Conservation (phyloP, 2,888 invertebrate species). For the Agrilus biguttatus region DNA sequence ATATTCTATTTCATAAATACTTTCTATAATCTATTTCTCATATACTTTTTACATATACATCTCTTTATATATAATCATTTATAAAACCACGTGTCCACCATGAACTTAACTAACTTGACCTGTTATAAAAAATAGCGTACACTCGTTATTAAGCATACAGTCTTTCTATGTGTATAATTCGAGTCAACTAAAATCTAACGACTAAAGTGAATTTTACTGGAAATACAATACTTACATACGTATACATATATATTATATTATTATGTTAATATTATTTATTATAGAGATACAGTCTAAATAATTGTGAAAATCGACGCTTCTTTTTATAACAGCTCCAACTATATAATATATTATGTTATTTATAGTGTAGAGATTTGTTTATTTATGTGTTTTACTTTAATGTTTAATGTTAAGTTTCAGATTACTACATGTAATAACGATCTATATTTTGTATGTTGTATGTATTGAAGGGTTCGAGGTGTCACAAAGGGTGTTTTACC, state of each 20-base stretch:
- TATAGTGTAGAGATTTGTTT: constrained; percentile 27
- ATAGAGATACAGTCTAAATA: constrained; percentile 20
- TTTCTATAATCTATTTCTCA: constrained; percentile 27
- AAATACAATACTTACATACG: constrained; percentile 15
- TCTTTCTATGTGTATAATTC: constrained; percentile 27
- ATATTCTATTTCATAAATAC: constrained; percentile 30
- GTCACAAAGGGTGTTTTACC: constrained; percentile 1
- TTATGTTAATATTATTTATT: background rate
- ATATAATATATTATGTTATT: constrained; percentile 15
- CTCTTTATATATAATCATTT: constrained; percentile 31
- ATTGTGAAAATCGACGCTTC: constrained; percentile 12
- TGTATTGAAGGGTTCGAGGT: no score
- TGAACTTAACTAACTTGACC: constrained; percentile 26
- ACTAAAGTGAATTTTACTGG: constrained; percentile 19
- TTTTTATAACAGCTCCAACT: constrained; percentile 13
- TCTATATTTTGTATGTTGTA: constrained; percentile 8
- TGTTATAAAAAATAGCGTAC: constrained; percentile 22
- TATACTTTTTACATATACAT: constrained; percentile 35
- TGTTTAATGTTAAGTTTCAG: constrained; percentile 28
- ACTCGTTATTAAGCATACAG: constrained; percentile 25
- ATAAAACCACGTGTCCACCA: constrained; percentile 34
- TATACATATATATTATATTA: constrained; percentile 11
- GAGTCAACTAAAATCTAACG: constrained; percentile 17
- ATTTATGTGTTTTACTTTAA: constrained; percentile 27
- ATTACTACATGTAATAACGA: constrained; percentile 20